Conservation (phyloP, 2,888 invertebrate genomes). For the Microplitis manilae region DNA sequence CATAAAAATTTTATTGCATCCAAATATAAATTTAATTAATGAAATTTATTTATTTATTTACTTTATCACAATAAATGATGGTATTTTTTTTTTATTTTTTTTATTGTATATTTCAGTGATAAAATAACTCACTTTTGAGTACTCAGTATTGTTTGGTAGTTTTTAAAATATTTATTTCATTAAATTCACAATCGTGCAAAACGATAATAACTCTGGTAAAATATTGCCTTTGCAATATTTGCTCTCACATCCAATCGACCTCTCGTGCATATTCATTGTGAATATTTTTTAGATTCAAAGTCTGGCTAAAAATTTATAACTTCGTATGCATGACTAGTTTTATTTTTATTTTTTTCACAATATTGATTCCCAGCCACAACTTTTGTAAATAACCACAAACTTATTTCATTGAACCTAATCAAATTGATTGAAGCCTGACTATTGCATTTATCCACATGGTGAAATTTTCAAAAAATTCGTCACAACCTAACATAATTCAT, state of each 20-base stretch:
- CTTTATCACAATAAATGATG: not conserved
- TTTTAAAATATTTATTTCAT: not conserved
- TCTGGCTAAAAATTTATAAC: slow-evolving; percentile 18
- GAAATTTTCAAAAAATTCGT: no score
- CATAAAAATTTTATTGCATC: not conserved
- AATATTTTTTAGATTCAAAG: not conserved
- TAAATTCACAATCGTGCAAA: slow-evolving; percentile 11
- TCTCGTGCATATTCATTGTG: slow-evolving; percentile 23
- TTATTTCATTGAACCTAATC: not conserved
- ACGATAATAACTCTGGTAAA: slow-evolving; percentile 18
- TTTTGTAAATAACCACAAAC: not conserved
- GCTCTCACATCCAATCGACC: slow-evolving; percentile 7
- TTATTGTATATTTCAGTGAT: not conserved
- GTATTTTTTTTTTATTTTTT: not conserved
- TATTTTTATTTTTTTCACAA: slow-evolving; percentile 9
- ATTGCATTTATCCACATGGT: no score
- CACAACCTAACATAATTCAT: no score
- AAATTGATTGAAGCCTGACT: no score
- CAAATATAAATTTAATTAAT: not conserved
- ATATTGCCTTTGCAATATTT: slow-evolving; percentile 25
- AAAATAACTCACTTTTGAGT: not conserved
- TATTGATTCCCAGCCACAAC: not conserved
- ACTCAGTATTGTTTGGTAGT: not conserved
- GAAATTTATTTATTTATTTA: not conserved
- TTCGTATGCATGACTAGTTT: slow-evolving; percentile 35